Percentiles rank a stretch among this genome's conserved stretches.
Conservation (phyloP, 2,888 invertebrate species). For the Achlya flavicornis region DNA sequence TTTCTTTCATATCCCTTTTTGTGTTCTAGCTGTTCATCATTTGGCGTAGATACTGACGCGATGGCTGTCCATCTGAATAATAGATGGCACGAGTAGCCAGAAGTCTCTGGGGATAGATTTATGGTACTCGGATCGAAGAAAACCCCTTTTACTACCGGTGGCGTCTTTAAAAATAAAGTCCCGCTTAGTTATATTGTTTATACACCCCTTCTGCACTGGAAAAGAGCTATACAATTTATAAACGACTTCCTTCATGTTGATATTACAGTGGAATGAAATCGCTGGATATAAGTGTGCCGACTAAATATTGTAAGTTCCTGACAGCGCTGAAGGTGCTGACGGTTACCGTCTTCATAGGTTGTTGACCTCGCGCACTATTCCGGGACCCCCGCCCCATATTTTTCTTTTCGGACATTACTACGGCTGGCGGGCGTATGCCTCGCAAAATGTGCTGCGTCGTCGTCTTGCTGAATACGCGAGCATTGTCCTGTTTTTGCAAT, state of each 20-base stretch:
- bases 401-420: conserved; percentile 78
- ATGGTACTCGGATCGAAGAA: conserved; percentile 54
- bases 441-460: conserved; percentile 70
- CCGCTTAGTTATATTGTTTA: conserved; percentile 34
- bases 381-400: conserved; percentile 70
- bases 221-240: conserved; percentile 31
- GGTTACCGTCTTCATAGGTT: conserved; percentile 57
- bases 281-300: conserved; percentile 60
- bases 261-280: conserved; percentile 43
- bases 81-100: conserved; percentile 56
- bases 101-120: conserved; percentile 65
- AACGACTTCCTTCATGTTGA: conserved; percentile 39
- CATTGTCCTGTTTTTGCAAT: conserved; percentile 75
- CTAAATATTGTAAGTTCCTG: conserved; percentile 66
- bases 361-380: conserved; percentile 63
- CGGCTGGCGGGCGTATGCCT: conserved; percentile 56
- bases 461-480: conserved; percentile 71
- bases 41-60: conserved; percentile 52
- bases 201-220: conserved; percentile 20
- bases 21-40: conserved; percentile 48
- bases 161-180: conserved; percentile 47
- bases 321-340: conserved; percentile 58
- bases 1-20: conserved; percentile 23
- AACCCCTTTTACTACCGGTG: conserved; percentile 47
- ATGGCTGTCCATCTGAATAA: conserved; percentile 64